Percentiles rank a stretch among this genome's conserved stretches.
These are phyloP conservation scores for Nasonia longicornis DNA, from an alignment of 1,140 invertebrate genomes.

Conservation along the genomic window DNA sequence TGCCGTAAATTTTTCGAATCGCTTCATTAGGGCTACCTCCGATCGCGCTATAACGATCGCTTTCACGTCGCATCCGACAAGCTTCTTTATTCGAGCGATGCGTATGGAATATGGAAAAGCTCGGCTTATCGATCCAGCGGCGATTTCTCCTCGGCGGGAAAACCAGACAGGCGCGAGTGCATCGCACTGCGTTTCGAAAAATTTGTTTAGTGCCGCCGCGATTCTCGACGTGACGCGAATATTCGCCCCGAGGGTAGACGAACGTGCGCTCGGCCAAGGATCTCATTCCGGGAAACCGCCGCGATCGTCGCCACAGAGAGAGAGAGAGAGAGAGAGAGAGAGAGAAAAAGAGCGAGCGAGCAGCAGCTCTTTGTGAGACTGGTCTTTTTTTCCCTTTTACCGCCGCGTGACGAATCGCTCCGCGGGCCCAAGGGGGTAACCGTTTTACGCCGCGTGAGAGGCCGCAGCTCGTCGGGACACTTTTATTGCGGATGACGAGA, in stretches of 20 bases:
- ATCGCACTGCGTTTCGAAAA: slow-evolving; percentile 11
- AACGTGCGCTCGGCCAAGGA: neutral
- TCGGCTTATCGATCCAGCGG: neutral
- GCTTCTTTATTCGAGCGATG: too few species aligned
- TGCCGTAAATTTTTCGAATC: neutral
- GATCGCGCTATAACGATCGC: too few species aligned
- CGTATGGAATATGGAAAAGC: neutral
- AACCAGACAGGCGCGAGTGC: neutral
- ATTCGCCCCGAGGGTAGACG: neutral
- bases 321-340: neutral
- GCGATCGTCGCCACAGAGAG: neutral
- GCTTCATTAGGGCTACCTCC: neutral
- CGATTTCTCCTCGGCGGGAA: neutral
- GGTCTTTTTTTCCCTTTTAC: neutral
- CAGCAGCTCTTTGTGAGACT: neutral
- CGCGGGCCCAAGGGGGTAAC: neutral
- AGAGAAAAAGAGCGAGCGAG: neutral
- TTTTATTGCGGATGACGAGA: neutral
- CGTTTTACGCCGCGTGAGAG: neutral
- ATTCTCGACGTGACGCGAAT: neutral
- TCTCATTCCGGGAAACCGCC: slow-evolving; percentile 37
- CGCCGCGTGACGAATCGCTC: slow-evolving; percentile 3
- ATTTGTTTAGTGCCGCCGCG: neutral
- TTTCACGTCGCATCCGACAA: too few species aligned
- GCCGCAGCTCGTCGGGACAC: neutral